These are phyloP conservation scores for Heterocephalus glaber DNA, from an alignment of 2,113 vertebrate genomes.

Conservation along the genomic window DNA sequence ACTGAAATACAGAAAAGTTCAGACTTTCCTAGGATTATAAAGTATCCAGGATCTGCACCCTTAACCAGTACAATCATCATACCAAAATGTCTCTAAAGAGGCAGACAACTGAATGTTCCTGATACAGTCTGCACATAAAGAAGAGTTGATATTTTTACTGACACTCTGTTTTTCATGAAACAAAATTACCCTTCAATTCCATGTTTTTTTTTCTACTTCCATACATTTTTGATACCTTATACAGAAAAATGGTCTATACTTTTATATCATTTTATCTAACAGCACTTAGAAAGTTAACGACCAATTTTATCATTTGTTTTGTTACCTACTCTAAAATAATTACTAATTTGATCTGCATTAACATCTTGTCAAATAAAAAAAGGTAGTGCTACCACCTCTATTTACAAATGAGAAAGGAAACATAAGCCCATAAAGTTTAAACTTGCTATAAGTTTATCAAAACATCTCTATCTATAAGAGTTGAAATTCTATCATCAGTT, in stretches of 20 bases:
- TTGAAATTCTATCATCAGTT: constrained; percentile 31
- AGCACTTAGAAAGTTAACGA: constrained; percentile 15
- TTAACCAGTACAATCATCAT: not conserved
- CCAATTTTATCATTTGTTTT: constrained; percentile 52
- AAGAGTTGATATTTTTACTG: not conserved
- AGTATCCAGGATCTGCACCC: not conserved
- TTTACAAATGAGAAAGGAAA: constrained; percentile 31
- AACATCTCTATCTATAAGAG: not conserved
- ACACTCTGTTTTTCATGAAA: constrained; percentile 46
- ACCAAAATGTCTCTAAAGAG: constrained; percentile 36
- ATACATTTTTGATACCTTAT: not conserved
- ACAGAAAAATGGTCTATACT: not conserved
- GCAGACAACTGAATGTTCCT: not conserved
- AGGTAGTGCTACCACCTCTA: not conserved
- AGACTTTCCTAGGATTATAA: not conserved
- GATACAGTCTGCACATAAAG: not conserved
- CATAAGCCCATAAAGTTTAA: not conserved
- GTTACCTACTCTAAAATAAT: constrained; percentile 12
- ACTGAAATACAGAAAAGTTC: not conserved
- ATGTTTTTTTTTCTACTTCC: not conserved
- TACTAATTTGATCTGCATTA: constrained; percentile 31
- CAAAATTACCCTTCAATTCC: constrained; percentile 46
- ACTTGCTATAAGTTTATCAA: not conserved
- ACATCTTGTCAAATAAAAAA: not conserved
- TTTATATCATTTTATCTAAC: constrained; percentile 17